Conservation (phyloP, 2,888 invertebrate genomes). For the Ichneumon xanthorius region DNA sequence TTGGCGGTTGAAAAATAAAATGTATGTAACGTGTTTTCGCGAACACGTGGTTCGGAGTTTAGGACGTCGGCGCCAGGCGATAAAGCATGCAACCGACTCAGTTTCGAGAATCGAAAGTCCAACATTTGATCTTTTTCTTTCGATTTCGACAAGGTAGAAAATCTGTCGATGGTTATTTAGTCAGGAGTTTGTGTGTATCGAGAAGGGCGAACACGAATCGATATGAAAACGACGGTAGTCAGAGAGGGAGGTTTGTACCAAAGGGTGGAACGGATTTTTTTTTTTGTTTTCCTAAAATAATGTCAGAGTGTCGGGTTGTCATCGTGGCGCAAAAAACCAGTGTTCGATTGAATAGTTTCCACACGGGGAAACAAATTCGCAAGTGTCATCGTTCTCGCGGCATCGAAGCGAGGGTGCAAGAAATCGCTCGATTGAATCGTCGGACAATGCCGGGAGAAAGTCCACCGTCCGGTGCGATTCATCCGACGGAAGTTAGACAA, state of each 20-base stretch:
- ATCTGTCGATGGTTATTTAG: constrained; percentile 13
- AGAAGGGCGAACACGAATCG: constrained; percentile 45
- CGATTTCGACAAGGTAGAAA: background rate
- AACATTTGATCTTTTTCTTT: background rate
- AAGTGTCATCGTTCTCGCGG: constrained; percentile 22
- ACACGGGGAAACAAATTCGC: constrained; percentile 18
- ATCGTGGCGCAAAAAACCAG: constrained; percentile 18
- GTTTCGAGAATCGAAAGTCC: background rate
- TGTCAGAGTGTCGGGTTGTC: constrained; percentile 38
- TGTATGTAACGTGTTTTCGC: constrained; percentile 3
- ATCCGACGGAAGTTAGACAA: constrained; percentile 17
- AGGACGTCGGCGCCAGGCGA: background rate
- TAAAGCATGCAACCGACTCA: background rate
- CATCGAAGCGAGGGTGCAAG: constrained; percentile 5
- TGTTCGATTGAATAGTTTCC: constrained; percentile 38
- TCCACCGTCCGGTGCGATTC: background rate
- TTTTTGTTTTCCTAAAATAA: constrained; percentile 47
- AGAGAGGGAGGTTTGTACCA: constrained; percentile 4
- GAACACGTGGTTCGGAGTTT: constrained; percentile 30
- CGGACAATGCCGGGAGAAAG: constrained; percentile 2
- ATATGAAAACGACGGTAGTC: constrained; percentile 49
- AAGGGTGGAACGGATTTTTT: constrained; percentile 32
- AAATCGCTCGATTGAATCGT: constrained; percentile 5
- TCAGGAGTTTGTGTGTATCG: constrained; percentile 22
- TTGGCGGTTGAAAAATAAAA: too few relatives aligned